A percentile compares a stretch with the other conserved stretches of the same genome.
Evolutionary conservation across 2,113 vertebrate species (phyloP).

Genomic region (Synchiropus splendidus): DNA sequence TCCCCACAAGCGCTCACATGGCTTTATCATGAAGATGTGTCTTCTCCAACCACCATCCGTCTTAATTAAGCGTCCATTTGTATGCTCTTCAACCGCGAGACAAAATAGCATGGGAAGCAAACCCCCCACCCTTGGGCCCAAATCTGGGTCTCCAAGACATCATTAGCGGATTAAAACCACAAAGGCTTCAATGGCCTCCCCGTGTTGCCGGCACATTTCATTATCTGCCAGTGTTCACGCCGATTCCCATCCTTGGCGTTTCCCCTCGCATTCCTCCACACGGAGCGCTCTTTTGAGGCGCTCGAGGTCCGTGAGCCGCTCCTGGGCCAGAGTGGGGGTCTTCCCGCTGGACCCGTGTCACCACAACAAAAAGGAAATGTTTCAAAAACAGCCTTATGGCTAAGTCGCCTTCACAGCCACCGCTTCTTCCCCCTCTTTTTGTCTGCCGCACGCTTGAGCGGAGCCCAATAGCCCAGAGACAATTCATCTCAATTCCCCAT

Average conservation of each 20-base stretch:
- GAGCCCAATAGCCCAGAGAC: constrained; percentile 56
- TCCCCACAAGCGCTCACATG: no score
- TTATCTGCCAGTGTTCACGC: constrained; percentile 45
- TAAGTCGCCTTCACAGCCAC: constrained; percentile 40
- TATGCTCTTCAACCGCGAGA: constrained; percentile 38
- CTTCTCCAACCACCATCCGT: constrained; percentile 49
- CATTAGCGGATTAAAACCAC: constrained; percentile 42
- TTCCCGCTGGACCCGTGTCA: constrained; percentile 27
- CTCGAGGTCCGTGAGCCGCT: no score
- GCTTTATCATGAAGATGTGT: constrained; percentile 52
- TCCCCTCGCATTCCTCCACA: not conserved
- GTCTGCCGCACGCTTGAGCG: constrained; percentile 56
- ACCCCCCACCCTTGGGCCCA: constrained; percentile 31
- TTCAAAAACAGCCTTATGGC: constrained; percentile 50
- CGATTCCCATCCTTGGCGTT: constrained; percentile 24
- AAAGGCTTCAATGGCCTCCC: constrained; percentile 31
- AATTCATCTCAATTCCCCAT: constrained; percentile 61
- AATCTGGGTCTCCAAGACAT: constrained; percentile 38
- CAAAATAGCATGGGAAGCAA: constrained; percentile 55
- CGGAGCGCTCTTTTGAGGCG: no score
- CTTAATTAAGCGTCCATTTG: constrained; percentile 61
- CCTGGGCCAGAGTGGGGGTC: constrained; percentile 13
- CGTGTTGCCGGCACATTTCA: constrained; percentile 50
- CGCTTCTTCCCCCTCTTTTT: constrained; percentile 40
- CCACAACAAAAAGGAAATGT: constrained; percentile 48